Evolutionary conservation across 2,113 vertebrate genomes (phyloP), one percentile per base, ranked within the genome.

Genomic region (Hylia prasina): DNA sequence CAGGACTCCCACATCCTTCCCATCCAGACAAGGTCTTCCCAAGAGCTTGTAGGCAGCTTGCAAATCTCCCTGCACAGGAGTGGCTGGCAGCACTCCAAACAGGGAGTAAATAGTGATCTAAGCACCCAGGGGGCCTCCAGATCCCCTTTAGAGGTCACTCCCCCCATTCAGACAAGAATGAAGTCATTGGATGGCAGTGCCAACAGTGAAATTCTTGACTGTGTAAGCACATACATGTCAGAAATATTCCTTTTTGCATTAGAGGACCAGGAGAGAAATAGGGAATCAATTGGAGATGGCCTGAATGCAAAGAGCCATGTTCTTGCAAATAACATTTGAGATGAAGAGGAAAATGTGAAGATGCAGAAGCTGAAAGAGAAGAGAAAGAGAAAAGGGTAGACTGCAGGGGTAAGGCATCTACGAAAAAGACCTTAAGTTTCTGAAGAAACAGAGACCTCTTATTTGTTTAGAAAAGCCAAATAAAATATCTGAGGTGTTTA

Each of bases 351-450:
- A 93, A 80, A 82, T 18, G 24, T 13, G 9, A 79, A 63, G 37
- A 61, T 22, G 24, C 31, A 61, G 35, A 44, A 86, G 39, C 22
- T 42, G 54, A 15, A 95, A 82, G 35, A 15, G 33, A 63, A 69
- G 14, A 66, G 16, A 16, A 70, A 23, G 5, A 25, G 42, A 17
- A 83, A 80, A 70, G 8, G 16, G 69, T 6, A 69, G 45, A 24
- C 25, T 35, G 14, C 15, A 69, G 20, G 25, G 5, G 5, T 17
- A 72, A 63, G 30, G 24, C 20, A 40, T 13, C 7, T 44, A 58
- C 0, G 0, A 58, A 48, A 86, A 75, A 13, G 8, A n/a, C 13
- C 13, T 66, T 12, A 5, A 53, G 3, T 66, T 53, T 78, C 7
- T 53, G 40, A 71, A 47, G 39, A 65, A 71, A 68, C 4, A 66